Evolutionary conservation across 2,113 vertebrate species (phyloP), one percentile per base, ranked within the genome.

Genomic region (Synodontis membranacea): DNA sequence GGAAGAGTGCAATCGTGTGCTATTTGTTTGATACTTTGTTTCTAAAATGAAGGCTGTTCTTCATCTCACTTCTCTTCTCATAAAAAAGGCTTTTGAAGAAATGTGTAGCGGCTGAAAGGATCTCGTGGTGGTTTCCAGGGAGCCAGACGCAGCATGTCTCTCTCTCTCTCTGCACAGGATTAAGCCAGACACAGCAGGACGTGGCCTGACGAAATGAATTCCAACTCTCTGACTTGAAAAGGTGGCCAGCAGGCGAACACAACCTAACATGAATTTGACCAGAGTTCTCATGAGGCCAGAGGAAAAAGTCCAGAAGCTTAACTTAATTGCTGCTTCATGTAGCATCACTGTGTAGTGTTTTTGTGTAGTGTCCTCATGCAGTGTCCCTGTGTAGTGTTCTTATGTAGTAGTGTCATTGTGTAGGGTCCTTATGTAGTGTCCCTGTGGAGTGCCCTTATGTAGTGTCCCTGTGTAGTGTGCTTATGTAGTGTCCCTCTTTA

Each of bases 171-270:
- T 89, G 91, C 89, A 90, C 88, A 90, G 91, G 93, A 93, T 92
- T 88, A 92, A 91, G 91, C 91, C 31, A 72, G 88, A 86, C 92
- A 56, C 94, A 94, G 93, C 76, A 83, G 92, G 93, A 87, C 19
- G 46, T 44, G 79, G 79, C 84, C 85, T 86, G 84, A 90, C 91
- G 78, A 94, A 91, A 94, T 93, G 92, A 94, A 94, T 92, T 93
- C 89, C 87, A 89, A 91, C 90, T 92, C 91, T 91, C 83, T 54
- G 86, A 91, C 90, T 93, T 89, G 88, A 87, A 89, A 92, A 91
- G 90, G 88, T 90, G 80, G 85, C 64, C 68, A 85, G 82, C 89
- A 85, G 90, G 91, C 87, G 70, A 88, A 90, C 58, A 37, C 85
- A 90, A 86, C 75, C 89, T 80, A 91, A 92, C 88, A 80, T 87